Conservation (phyloP, 2,797 vertebrate species). For the Pitangus sulphuratus region DNA sequence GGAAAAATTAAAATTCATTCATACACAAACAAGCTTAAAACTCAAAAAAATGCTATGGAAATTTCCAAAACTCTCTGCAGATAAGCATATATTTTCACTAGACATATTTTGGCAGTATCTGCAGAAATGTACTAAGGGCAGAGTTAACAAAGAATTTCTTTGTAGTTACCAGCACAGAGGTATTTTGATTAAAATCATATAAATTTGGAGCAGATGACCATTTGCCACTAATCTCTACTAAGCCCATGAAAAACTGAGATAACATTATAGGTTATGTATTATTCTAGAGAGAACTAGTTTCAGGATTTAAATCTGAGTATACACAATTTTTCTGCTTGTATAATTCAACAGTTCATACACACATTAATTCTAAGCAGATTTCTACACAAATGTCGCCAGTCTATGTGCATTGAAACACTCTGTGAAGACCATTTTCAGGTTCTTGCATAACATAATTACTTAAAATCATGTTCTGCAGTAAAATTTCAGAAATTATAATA, state of each 20-base stretch:
- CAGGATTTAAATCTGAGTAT: not conserved
- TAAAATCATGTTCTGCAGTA: not conserved
- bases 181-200: not conserved
- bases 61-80: not conserved
- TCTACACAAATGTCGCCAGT: not conserved
- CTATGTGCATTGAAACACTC: not conserved
- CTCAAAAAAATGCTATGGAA: not conserved
- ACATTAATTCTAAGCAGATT: not conserved
- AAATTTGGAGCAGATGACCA: not conserved
- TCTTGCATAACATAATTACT: not conserved
- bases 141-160: not conserved
- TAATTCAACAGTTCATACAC: not conserved
- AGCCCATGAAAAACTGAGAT: not conserved
- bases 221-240: not conserved
- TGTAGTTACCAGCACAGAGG: not conserved
- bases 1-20: not conserved
- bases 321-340: not conserved
- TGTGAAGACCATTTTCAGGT: not conserved
- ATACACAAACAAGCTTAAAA: not conserved
- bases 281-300: not conserved
- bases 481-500: slow-evolving; percentile 16
- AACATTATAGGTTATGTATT: not conserved
- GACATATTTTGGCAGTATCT: not conserved
- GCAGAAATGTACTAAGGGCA: not conserved
- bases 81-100: not conserved